A percentile compares a stretch with the other conserved stretches of the same genome.
Conservation (phyloP, 2,888 invertebrate genomes). For the Lamproptera curius region DNA sequence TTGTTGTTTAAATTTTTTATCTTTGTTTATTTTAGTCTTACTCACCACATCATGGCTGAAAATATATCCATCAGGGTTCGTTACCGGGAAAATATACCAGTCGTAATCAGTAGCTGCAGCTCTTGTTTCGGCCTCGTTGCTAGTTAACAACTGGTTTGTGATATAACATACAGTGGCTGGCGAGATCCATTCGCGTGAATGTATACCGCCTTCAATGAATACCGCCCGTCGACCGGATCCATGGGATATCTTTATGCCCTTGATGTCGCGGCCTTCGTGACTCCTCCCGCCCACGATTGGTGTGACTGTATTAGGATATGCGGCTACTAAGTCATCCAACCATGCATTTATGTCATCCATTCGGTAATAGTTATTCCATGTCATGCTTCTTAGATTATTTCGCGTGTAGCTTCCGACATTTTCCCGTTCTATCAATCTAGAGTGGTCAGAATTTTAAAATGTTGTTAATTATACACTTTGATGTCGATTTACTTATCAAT, state of each 20-base stretch:
- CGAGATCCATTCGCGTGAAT: conserved; percentile 87
- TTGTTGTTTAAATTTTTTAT: too few species aligned
- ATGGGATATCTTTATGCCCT: conserved; percentile 69
- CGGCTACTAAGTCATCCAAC: conserved; percentile 68
- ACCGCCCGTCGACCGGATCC: conserved; percentile 47
- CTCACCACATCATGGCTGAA: conserved; percentile 80
- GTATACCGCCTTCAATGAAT: conserved; percentile 78
- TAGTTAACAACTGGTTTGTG: conserved; percentile 79
- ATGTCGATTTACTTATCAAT: too few species aligned
- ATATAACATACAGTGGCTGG: conserved; percentile 81
- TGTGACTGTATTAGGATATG: conserved; percentile 64
- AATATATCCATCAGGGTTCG: conserved; percentile 88
- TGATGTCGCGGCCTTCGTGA: conserved; percentile 63
- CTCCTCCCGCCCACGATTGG: conserved; percentile 55
- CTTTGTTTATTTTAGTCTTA: too few species aligned
- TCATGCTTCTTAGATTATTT: conserved; percentile 49
- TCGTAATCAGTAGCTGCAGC: conserved; percentile 77
- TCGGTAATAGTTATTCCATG: conserved; percentile 79
- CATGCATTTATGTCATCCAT: conserved; percentile 79
- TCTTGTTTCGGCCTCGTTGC: conserved; percentile 58
- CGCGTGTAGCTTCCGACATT: conserved; percentile 43
- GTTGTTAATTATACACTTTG: too few species aligned
- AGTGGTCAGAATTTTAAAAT: too few species aligned
- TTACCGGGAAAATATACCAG: conserved; percentile 86
- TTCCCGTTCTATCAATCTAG: conserved; percentile 73